Percentiles rank a stretch among this genome's conserved stretches.
phyloP scores from a whole-genome alignment of 1,140 invertebrate species.

The Drosophila albomicans region DNA sequence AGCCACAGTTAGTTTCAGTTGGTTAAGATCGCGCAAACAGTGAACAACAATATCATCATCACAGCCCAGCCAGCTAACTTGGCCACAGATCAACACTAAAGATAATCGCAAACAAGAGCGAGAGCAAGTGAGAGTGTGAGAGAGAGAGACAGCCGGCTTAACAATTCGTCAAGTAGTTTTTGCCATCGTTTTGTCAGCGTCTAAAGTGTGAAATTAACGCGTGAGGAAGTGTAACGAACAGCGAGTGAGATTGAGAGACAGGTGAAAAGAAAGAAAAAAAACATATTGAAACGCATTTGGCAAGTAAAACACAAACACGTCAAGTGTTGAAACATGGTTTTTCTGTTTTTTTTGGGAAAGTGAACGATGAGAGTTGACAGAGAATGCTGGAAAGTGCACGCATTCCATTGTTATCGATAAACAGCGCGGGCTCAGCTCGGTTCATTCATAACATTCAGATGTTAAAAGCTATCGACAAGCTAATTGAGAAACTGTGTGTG shows the following conservation, averaged over 20 bases:
- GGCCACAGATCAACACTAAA: neutral
- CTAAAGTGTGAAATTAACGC: slow-evolving; percentile 52
- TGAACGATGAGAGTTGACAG: neutral
- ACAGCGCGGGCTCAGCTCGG: too few relatives aligned
- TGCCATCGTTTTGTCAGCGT: slow-evolving; percentile 31
- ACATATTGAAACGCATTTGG: slow-evolving; percentile 25
- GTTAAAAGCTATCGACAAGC: neutral
- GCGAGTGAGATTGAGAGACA: slow-evolving; percentile 9
- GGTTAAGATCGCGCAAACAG: slow-evolving; percentile 62
- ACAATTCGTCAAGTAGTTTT: slow-evolving; percentile 37
- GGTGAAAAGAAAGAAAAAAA: neutral
- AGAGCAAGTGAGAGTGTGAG: neutral
- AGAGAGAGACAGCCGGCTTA: slow-evolving; percentile 20
- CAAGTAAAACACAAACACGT: slow-evolving; percentile 31
- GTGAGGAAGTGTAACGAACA: slow-evolving; percentile 42
- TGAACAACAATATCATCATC: slow-evolving; percentile 25
- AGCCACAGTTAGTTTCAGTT: slow-evolving; percentile 62
- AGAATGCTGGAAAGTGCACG: slow-evolving; percentile 4
- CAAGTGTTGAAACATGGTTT: neutral
- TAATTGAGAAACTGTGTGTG: too few relatives aligned
- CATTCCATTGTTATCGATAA: neutral
- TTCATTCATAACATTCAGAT: too few relatives aligned
- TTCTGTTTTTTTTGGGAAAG: neutral
- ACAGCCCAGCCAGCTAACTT: neutral
- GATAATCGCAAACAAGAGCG: neutral